phyloP scores from a whole-genome alignment of 1,140 invertebrate species.

The Cotesia vestalis region DNA sequence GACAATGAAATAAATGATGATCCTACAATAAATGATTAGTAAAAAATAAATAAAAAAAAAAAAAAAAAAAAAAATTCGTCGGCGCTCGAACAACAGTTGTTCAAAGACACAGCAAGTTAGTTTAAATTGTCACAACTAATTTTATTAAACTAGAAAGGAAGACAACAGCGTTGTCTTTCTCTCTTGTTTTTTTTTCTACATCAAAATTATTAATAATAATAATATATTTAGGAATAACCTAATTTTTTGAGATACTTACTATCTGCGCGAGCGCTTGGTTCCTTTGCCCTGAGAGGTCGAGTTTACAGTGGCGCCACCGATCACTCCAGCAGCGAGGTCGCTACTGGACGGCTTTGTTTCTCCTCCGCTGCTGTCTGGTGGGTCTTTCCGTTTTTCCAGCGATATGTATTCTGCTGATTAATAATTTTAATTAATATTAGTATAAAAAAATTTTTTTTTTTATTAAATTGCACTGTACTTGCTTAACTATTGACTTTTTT shows the following conservation, averaged over 20 bases:
- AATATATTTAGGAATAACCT: neutral
- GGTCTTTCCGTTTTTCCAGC: constrained; percentile 88
- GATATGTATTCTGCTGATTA: constrained; percentile 65
- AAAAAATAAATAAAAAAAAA: too few species aligned
- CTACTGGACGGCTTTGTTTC: constrained; percentile 80
- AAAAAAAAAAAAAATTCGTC: too few species aligned
- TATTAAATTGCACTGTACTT: too few species aligned
- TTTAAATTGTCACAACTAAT: constrained; percentile 39
- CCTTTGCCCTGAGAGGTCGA: constrained; percentile 70
- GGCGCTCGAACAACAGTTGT: too few species aligned
- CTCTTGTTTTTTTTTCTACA: too few species aligned
- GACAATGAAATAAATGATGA: too few species aligned
- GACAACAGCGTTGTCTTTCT: constrained; percentile 14
- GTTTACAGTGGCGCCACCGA: constrained; percentile 67
- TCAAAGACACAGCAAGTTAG: too few species aligned
- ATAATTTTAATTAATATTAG: constrained; percentile 43
- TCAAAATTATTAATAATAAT: too few species aligned
- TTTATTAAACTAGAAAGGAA: constrained; percentile 25
- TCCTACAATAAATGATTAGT: too few species aligned
- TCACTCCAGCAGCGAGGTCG: constrained; percentile 63
- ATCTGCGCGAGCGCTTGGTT: constrained; percentile 78
- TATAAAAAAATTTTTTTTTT: too few species aligned
- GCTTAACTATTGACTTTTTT: too few species aligned
- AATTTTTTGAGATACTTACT: constrained; percentile 71
- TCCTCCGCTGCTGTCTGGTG: constrained; percentile 71